These are phyloP conservation scores for Zosterops japonicus DNA, from an alignment of 2,113 vertebrate species.

Conservation along the genomic window DNA sequence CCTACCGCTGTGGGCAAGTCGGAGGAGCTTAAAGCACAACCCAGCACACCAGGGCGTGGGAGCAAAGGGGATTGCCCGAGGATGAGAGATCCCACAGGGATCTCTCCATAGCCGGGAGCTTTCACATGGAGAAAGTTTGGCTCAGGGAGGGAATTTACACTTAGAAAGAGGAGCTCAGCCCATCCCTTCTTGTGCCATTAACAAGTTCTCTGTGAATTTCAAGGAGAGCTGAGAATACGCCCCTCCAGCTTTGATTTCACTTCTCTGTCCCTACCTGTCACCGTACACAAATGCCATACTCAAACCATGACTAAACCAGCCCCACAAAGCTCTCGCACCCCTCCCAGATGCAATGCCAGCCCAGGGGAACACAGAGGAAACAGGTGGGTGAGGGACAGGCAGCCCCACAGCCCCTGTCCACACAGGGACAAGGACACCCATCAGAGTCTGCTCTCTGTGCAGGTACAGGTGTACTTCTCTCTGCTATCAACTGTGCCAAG, in stretches of 20 bases:
- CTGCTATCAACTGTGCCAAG: background rate
- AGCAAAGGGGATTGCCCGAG: constrained; percentile 48
- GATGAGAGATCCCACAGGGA: constrained; percentile 37
- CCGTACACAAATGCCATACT: background rate
- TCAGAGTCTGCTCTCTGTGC: background rate
- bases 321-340: background rate
- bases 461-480: background rate
- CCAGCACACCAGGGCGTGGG: background rate
- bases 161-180: background rate
- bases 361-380: background rate
- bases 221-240: constrained; percentile 5
- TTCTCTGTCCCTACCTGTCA: background rate
- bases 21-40: background rate
- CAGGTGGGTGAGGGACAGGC: background rate
- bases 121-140: constrained; percentile 23
- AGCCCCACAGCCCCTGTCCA: background rate
- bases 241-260: constrained; percentile 9
- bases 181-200: background rate
- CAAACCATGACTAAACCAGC: background rate
- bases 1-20: background rate
- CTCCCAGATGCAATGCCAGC: background rate
- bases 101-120: background rate
- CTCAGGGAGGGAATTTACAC: background rate
- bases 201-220: background rate
- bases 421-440: background rate